phyloP scores from a whole-genome alignment of 2,888 invertebrate genomes.

The Uropetala carovei region DNA sequence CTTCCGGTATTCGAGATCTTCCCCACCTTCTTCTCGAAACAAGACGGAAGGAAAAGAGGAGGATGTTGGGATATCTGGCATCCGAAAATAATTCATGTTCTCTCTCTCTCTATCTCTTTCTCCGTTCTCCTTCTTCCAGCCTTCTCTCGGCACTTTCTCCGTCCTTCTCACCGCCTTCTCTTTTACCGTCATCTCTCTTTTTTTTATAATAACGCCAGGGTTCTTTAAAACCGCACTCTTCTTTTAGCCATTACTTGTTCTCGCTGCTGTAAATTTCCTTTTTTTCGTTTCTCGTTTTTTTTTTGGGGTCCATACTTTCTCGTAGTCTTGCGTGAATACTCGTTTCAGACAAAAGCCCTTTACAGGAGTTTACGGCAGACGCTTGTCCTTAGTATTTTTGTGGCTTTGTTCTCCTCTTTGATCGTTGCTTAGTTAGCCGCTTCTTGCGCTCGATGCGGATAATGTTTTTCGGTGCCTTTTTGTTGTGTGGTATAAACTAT shows the following conservation, averaged over 20 bases:
- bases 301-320: no score
- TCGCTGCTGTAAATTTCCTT: not conserved
- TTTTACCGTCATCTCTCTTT: not conserved
- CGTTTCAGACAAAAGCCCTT: no score
- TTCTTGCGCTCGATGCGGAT: no score
- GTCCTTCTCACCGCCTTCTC: not conserved
- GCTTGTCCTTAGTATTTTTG: no score
- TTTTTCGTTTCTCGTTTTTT: not conserved
- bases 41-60: constrained; percentile 31
- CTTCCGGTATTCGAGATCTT: constrained; percentile 45
- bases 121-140: not conserved
- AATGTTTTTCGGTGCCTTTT: no score
- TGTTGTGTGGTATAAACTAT: no score
- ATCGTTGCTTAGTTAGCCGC: no score
- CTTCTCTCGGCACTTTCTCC: not conserved
- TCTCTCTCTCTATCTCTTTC: not conserved
- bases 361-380: no score
- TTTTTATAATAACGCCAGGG: no score
- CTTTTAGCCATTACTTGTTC: no score
- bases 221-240: not conserved
- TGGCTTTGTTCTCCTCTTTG: no score
- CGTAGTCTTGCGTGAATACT: no score
- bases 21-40: constrained; percentile 18
- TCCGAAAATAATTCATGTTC: constrained; percentile 7
- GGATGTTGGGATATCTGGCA: not conserved